Evolutionary conservation across 2,113 vertebrate genomes (phyloP), one percentile per base, ranked within the genome.

Genomic region (Pogonocichla stellata): DNA sequence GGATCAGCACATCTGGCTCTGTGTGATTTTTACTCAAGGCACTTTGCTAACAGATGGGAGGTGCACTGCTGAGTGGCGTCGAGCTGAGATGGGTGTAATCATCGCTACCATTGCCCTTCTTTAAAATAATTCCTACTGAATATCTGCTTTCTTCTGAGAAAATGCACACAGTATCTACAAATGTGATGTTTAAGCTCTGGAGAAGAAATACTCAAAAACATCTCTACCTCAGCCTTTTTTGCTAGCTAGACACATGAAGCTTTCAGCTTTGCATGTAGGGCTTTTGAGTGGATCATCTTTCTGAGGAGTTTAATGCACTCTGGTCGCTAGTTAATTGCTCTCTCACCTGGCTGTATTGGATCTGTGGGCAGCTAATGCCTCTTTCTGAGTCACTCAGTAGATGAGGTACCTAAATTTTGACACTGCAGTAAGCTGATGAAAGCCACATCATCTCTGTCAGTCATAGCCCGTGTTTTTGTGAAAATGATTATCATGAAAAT

Each of bases 201-300:
- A 69, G 40, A 42, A 66, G 34, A 87, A 47, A 5, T 71, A 42
- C 25, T 74, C 57, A 45, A 72, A 90, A 45, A 0, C 14, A 61
- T 24, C 8, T 29, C 31, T 69, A 86, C 70, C 66, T 90, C 38
- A 18, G 34, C 9, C 13, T 60, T 93, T 73, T 81, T 67, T 71
- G 29, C 89, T 71, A 87, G 16, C 47, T 80, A 71, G 51, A 64
- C 22, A 17, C 36, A 34, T 67, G 24, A 48, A 88, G 51, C 51
- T 89, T 67, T 51, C 66, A 87, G 79, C 66, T 96, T 50, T 73
- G 29, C 3, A 1, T 47, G 31, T 12, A 45, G 23, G 45, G 50
- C 31, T 95, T 90, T 86, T 77, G 45, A 77, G 47, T 38, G 51
- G 88, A 80, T 94, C 73, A 80, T 77, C 45, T 17, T 88, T 83